These are phyloP conservation scores for Hydractinia echinata DNA, from an alignment of 30 jellyfish, hydroid and myxozoan genomes.

Conservation along the genomic window DNA sequence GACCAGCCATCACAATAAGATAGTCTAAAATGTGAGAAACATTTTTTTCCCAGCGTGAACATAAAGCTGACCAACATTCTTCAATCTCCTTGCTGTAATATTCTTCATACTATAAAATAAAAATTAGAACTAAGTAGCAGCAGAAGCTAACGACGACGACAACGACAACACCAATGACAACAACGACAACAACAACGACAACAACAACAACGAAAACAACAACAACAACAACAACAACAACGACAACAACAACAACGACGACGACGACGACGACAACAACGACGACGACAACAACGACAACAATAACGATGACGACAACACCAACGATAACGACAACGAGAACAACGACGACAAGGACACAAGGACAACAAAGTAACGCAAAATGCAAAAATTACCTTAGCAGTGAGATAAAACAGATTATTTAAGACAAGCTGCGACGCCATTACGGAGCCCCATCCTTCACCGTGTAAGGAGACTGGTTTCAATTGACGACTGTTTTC, in stretches of 20 bases:
- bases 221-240: too few relatives aligned
- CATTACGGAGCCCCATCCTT: conserved; percentile 94
- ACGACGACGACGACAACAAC: too few relatives aligned
- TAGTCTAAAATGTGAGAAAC: conserved; percentile 70
- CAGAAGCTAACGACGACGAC: too few relatives aligned
- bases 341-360: too few relatives aligned
- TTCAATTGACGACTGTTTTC: conserved; percentile 44
- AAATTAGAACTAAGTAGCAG: neutral
- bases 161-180: too few relatives aligned
- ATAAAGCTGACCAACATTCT: conserved; percentile 86
- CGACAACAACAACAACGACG: neutral
- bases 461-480: conserved; percentile 60
- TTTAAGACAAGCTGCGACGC: conserved; percentile 91
- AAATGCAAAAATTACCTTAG: conserved; percentile 51
- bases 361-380: neutral
- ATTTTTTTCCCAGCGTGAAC: conserved; percentile 74
- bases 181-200: too few relatives aligned
- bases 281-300: too few relatives aligned
- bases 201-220: too few relatives aligned
- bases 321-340: too few relatives aligned
- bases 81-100: conserved; percentile 95
- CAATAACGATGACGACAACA: too few relatives aligned
- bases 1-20: conserved; percentile 87
- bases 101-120: conserved; percentile 71
- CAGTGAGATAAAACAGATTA: conserved; percentile 80